Evolutionary conservation across 1,140 invertebrate species (phyloP).

Genomic region (Aethina tumida): DNA sequence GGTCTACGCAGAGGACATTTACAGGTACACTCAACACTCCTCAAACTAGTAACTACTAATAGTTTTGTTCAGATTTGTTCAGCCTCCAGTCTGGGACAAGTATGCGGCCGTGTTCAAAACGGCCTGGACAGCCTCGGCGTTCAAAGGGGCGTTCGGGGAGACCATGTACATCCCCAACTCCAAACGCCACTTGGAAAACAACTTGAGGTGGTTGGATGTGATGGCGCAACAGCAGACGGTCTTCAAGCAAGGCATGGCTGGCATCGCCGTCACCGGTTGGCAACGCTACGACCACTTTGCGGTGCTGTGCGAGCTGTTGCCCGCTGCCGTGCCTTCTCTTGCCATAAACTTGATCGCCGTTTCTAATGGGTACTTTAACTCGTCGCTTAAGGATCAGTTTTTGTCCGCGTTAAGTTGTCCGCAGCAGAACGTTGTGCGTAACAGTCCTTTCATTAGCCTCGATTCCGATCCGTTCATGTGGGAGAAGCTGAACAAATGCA

Average conservation of each 20-base stretch:
- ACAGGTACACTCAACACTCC: no score
- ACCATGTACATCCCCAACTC: constrained; percentile 59
- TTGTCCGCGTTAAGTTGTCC: constrained; percentile 47
- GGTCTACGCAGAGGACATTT: constrained; percentile 58
- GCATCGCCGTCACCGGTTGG: constrained; percentile 68
- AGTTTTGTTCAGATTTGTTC: no score
- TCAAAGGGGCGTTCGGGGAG: constrained; percentile 78
- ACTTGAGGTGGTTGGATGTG: constrained; percentile 57
- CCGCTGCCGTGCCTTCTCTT: constrained; percentile 68
- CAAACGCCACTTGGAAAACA: constrained; percentile 58
- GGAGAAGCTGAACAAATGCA: constrained; percentile 47
- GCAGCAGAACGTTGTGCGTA: constrained; percentile 17
- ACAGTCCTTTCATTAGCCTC: constrained; percentile 40
- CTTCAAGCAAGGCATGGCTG: constrained; percentile 48
- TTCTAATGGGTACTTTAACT: constrained; percentile 51
- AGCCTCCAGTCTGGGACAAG: constrained; percentile 59
- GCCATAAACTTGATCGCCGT: constrained; percentile 45
- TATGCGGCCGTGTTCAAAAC: constrained; percentile 73
- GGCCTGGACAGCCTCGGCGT: constrained; percentile 89
- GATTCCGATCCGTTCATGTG: constrained; percentile 48
- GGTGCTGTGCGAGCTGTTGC: constrained; percentile 84
- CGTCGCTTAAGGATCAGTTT: constrained; percentile 41
- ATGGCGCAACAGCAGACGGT: constrained; percentile 34
- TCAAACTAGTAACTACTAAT: no score
- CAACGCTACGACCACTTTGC: constrained; percentile 89